Conservation (phyloP, 2,797 vertebrate species). For the Podarcis lilfordi region DNA sequence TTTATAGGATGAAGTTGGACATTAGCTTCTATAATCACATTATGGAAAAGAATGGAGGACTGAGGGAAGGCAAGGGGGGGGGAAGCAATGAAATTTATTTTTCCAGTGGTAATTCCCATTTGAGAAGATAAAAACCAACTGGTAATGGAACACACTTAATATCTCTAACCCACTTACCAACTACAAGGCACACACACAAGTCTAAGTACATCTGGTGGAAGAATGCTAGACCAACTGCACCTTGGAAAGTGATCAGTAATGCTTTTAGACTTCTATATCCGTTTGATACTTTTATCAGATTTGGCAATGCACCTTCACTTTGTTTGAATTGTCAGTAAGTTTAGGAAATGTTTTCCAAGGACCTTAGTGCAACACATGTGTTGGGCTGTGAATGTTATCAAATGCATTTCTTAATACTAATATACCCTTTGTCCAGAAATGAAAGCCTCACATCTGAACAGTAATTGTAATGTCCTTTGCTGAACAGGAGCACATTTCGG, state of each 20-base stretch:
- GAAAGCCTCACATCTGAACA: background rate
- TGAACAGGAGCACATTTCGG: background rate
- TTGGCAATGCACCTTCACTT: conserved; percentile 52
- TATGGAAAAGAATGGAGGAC: background rate
- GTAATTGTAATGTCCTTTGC: background rate
- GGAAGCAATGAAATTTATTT: conserved; percentile 27
- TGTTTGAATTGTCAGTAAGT: conserved; percentile 48
- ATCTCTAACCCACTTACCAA: conserved; percentile 35
- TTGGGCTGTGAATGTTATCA: conserved; percentile 33
- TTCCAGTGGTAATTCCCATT: conserved; percentile 20
- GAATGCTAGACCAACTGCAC: conserved; percentile 37
- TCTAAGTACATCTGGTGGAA: conserved; percentile 53
- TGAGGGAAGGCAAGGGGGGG: background rate
- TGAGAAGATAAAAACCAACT: conserved; percentile 42
- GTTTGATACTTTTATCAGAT: conserved; percentile 53
- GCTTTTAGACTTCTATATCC: conserved; percentile 53
- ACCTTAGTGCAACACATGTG: conserved; percentile 42
- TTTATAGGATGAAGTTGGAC: background rate
- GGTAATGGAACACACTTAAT: conserved; percentile 28
- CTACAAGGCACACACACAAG: conserved; percentile 36
- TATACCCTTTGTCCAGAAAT: background rate
- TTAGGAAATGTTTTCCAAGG: conserved; percentile 53
- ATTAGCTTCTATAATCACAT: conserved; percentile 1
- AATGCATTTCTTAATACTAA: conserved; percentile 17
- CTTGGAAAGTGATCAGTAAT: conserved; percentile 64